These are phyloP conservation scores for Cyrtodaria siliqua DNA, from an alignment of 2,888 invertebrate species.

Conservation along the genomic window DNA sequence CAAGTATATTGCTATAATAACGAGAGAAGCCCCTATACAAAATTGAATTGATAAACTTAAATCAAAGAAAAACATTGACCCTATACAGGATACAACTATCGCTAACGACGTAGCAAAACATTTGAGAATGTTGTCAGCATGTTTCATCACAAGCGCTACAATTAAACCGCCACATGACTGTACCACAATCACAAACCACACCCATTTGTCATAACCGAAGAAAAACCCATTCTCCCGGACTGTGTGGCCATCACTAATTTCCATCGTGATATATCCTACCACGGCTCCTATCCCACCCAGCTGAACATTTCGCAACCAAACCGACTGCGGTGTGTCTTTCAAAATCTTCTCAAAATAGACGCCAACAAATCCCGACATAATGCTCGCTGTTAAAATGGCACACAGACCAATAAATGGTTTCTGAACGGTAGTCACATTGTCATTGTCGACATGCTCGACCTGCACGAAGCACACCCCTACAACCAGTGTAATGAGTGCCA, in stretches of 20 bases:
- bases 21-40: slow-evolving; percentile 93
- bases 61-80: slow-evolving; percentile 96
- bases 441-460: slow-evolving; percentile 74
- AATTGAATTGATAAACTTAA: slow-evolving; percentile 96
- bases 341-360: too few species aligned
- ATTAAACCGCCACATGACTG: slow-evolving; percentile 98
- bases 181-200: slow-evolving; percentile 91
- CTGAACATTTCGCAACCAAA: too few species aligned
- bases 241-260: slow-evolving; percentile 84
- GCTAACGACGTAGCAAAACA: slow-evolving; percentile 98
- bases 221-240: slow-evolving; percentile 90
- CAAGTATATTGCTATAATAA: slow-evolving; percentile 97
- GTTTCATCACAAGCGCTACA: slow-evolving; percentile 99
- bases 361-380: too few species aligned
- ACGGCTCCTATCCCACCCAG: slow-evolving; percentile 96
- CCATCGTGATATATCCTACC: slow-evolving; percentile 93
- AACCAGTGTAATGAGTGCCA: too few species aligned
- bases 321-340: slow-evolving; percentile 91
- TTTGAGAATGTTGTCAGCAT: slow-evolving; percentile 99
- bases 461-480: slow-evolving; percentile 87
- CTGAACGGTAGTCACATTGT: not conserved
- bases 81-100: slow-evolving; percentile 97
- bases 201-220: slow-evolving; percentile 88
- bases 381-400: slow-evolving; percentile 88
- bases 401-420: slow-evolving; percentile 80